Base-by-base conservation (phyloP, 2,888 invertebrate genomes). In the Coleophora deauratella region DNA sequence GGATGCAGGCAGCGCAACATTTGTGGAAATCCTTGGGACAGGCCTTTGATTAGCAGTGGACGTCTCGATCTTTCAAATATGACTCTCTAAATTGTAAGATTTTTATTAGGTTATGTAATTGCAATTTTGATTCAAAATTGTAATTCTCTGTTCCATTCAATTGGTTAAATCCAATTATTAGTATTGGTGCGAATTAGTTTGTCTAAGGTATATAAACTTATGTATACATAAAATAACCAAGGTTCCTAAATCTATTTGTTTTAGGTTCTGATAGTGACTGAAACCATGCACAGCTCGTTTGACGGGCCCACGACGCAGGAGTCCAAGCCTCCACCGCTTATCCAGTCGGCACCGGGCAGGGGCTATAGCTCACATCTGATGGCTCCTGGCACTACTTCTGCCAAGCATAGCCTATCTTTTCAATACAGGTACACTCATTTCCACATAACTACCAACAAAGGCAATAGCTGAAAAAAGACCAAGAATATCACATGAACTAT, bases 311-410 rank as follows among this genome's bases (percentile, higher is more conserved):
- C 39, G 6, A 11, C 38, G 3, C 53, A 51, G 10, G 9, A 33
- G 9, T 1, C 39, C 4, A 21, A 21, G 21, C 21, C 21, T 6
- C 47, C 66, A 28, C 57, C 69, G 2, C 42, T 59, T n/a, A 44
- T 64, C 27, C 79, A 80, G 51, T 44, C 53, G 27, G 68, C 73
- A 39, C 53, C 52, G 41, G 82, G 82, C 0, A 74, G 80, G 27
- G 84, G 82, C 12, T 31, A 54, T 1, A 56, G 59, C 49, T 69
- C 74, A 0, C 82, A 82, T 37, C 53, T 84, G 0, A 40, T 57
- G 0, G 66, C 70, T 10, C 75, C 75, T 0, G 84, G 84, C 2
- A 84, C 81, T 13, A 77, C 81, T 0, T 52, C 74, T 1, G 71
- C 72, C 0, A 55, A 64, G 15, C 81, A 84, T 40, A 62, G 33